phyloP scores from a whole-genome alignment of 2,888 invertebrate genomes.

The Tipula vernalis region DNA sequence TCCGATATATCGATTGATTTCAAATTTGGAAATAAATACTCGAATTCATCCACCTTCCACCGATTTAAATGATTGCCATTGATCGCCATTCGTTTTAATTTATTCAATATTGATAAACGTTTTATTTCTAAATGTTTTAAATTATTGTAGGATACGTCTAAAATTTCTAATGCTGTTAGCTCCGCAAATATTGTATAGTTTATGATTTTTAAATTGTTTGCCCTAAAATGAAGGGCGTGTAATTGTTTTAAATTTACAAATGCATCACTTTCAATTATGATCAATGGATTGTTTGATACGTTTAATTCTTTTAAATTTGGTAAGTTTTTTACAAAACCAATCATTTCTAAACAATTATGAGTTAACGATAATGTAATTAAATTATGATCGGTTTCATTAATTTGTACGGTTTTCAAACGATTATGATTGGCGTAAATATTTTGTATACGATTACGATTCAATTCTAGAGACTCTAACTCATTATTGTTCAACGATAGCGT shows the following conservation, averaged over 20 bases:
- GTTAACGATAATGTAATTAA: too few species aligned
- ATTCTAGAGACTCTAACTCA: not conserved
- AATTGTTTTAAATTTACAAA: not conserved
- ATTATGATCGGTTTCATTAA: not conserved
- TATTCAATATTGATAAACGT: not conserved
- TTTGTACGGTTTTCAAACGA: not conserved
- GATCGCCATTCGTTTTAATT: not conserved
- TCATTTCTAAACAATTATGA: too few species aligned
- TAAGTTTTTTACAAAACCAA: too few species aligned
- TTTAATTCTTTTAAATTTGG: not conserved
- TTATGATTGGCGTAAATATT: not conserved
- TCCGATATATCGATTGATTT: not conserved
- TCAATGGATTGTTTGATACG: not conserved
- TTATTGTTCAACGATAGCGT: not conserved
- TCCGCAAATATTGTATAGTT: too few species aligned
- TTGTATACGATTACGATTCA: not conserved
- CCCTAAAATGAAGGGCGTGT: not conserved
- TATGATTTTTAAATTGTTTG: too few species aligned
- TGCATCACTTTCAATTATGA: not conserved
- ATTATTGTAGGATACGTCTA: not conserved
- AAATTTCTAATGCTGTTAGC: too few species aligned
- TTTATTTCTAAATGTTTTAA: not conserved
- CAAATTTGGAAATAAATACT: not conserved
- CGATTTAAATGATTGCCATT: not conserved
- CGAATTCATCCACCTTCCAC: not conserved